Evolutionary conservation across 2,797 vertebrate species (phyloP).

Genomic region (Chrysocyon brachyurus): DNA sequence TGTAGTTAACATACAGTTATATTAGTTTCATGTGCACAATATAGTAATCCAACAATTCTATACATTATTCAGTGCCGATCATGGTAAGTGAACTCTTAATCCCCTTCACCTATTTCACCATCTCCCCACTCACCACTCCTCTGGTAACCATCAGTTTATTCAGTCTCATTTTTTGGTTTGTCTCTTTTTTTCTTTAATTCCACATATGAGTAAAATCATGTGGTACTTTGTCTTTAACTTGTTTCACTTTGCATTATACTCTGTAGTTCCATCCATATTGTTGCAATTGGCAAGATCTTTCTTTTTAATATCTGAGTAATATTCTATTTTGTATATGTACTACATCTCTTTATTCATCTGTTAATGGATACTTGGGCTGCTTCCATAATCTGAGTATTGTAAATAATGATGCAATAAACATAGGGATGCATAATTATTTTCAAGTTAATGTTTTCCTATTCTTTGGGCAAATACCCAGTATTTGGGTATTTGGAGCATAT

Average conservation of each 20-base stretch:
- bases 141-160: not conserved
- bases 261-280: not conserved
- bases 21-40: not conserved
- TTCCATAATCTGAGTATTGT: not conserved
- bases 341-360: not conserved
- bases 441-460: not conserved
- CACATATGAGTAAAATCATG: not conserved
- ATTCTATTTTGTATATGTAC: not conserved
- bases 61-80: not conserved
- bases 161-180: not conserved
- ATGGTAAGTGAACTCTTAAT: not conserved
- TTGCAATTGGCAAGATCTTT: not conserved
- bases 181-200: not conserved
- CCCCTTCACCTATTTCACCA: not conserved
- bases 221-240: not conserved
- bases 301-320: not conserved
- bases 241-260: not conserved
- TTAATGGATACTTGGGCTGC: not conserved
- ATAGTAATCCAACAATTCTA: not conserved
- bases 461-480: not conserved
- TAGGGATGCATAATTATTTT: not conserved
- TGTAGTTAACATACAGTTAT: not conserved
- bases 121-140: not conserved
- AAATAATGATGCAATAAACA: not conserved
- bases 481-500: not conserved